Percentiles rank a stretch among this genome's conserved stretches.
phyloP scores from a whole-genome alignment of 1,140 invertebrate species.

The Euschistus heros region DNA sequence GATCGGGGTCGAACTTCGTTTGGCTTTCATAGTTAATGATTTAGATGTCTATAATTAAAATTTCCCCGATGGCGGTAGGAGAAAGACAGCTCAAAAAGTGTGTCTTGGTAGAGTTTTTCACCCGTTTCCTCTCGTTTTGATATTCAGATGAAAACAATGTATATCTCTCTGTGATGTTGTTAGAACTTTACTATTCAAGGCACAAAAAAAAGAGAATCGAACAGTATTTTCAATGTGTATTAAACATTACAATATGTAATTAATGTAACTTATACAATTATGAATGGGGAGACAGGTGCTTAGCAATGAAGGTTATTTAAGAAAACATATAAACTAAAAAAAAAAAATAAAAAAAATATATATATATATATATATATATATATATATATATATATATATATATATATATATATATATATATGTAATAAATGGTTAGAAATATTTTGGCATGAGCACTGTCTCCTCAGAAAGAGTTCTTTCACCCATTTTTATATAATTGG shows the following conservation, averaged over 20 bases:
- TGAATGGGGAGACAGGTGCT: not conserved
- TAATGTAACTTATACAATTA: not conserved
- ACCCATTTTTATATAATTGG: constrained; percentile 1
- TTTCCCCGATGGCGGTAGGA: constrained; percentile 2
- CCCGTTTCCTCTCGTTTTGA: constrained; percentile 8
- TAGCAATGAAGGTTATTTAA: too few species aligned
- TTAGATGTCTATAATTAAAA: constrained; percentile 15
- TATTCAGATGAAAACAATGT: constrained; percentile 11
- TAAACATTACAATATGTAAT: not conserved
- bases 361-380: too few species aligned
- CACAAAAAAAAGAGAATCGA: constrained; percentile 16
- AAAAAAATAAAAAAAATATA: too few species aligned
- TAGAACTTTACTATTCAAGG: constrained; percentile 17
- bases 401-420: too few species aligned
- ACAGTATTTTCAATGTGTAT: constrained; percentile 20
- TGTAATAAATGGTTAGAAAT: too few species aligned
- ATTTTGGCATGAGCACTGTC: not conserved
- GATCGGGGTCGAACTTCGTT: not conserved
- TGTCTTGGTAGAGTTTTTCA: constrained; percentile 15
- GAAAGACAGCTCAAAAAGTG: constrained; percentile 9
- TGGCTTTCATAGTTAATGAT: not conserved
- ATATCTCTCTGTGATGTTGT: constrained; percentile 21
- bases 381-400: too few species aligned
- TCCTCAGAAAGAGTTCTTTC: constrained; percentile 10
- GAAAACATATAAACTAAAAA: too few species aligned